Base-by-base conservation (phyloP, 64 coral and sea anemone genomes). In the Montipora foliosa region DNA sequence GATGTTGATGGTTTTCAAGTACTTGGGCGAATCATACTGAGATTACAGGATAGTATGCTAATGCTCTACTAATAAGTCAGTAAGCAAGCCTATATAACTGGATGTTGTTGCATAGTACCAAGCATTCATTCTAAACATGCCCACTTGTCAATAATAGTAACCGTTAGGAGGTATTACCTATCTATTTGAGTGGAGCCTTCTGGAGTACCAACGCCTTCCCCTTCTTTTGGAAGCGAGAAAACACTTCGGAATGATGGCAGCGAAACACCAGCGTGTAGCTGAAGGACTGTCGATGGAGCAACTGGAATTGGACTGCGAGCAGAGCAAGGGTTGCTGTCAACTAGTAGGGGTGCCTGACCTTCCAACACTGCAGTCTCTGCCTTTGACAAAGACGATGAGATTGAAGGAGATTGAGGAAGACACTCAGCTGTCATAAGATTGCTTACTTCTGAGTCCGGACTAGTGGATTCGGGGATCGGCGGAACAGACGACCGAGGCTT, bases 241-340 rank as follows among this genome's bases (percentile, higher is more conserved):
- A 93, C 91, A 49, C 87, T 91, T 37, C 86, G 89, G 78, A 98
- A 98, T 21, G 96, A 95, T 4, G 96, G 96, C 49, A 98, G 74
- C 8, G 93, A 87, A 24, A 74, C 84, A 60, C 92, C 94, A 22
- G 69, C 53, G 67, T 17, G 75, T 46, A 55, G 64, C 64, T 67
- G 66, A 6, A 88, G 55, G 2, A 72, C 48, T 29, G 89, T 76
- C 16, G 96, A 92, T 67, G 89, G 53, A 16, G 93, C 93, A 66
- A 98, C 79, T 8, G 46, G 96, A 50, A 98, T 98, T 4, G 96
- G 96, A 46, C 96, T 98, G 13, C 77, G 79, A 17, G 96, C 89
- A 16, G 96, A 98, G 68, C 93, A 92, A 22, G 96, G 96, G 37
- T 98, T 98, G 62, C 96, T 98, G 46, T 98, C 96, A 37, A 98